These are phyloP conservation scores for Drepanosiphum platanoidis DNA, from an alignment of 2,888 invertebrate species.

Conservation along the genomic window DNA sequence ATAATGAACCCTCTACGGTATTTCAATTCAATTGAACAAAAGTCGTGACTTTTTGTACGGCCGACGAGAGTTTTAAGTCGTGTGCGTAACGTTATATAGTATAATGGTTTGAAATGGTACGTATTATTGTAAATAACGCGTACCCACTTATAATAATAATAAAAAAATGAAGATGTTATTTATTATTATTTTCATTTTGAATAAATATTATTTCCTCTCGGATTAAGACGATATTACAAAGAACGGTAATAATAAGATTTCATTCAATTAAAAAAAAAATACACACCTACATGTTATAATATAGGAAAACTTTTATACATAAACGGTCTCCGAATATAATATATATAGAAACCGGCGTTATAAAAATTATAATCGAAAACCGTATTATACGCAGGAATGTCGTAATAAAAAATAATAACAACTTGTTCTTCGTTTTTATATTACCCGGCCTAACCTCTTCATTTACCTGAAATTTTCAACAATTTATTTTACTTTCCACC, in stretches of 20 bases:
- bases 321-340: background rate
- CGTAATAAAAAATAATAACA: slow-evolving; percentile 21
- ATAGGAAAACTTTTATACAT: no score
- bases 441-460: background rate
- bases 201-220: slow-evolving; percentile 4
- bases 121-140: slow-evolving; percentile 3
- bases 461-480: background rate
- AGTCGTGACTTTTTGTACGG: slow-evolving; percentile 36
- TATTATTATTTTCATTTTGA: slow-evolving; percentile 1
- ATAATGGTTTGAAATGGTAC: slow-evolving; percentile 3
- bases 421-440: background rate
- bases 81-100: background rate
- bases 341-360: background rate
- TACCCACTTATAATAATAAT: background rate
- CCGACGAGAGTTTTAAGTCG: slow-evolving; percentile 24
- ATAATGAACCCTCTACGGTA: background rate
- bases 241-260: background rate
- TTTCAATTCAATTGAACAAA: slow-evolving; percentile 35
- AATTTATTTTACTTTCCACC: background rate
- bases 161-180: slow-evolving; percentile 6
- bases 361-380: slow-evolving; percentile 33
- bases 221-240: background rate
- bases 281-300: no score
- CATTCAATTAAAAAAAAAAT: background rate
- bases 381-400: slow-evolving; percentile 22